A percentile compares a stretch with the other conserved stretches of the same genome.
phyloP scores from a whole-genome alignment of 2,113 vertebrate genomes.

The Pachycephala philippinensis region DNA sequence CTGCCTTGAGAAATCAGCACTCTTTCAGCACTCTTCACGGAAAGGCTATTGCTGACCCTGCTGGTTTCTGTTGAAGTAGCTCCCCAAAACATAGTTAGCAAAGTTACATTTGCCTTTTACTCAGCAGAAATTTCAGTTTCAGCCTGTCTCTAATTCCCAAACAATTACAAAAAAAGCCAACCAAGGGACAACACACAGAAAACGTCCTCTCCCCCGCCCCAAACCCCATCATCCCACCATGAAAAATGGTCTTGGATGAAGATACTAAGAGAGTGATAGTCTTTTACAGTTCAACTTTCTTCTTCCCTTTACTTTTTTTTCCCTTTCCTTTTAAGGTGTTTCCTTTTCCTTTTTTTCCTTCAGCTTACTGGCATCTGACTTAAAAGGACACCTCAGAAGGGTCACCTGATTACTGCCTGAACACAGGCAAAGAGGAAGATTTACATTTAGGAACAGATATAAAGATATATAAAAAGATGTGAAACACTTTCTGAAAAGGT shows the following conservation, averaged over 20 bases:
- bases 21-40: neutral
- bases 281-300: neutral
- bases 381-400: neutral
- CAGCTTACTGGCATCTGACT: neutral
- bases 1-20: neutral
- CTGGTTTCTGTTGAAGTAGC: neutral
- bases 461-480: neutral
- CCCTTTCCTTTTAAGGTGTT: neutral
- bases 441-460: neutral
- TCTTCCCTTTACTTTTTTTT: neutral
- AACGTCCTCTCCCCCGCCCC: fast-evolving
- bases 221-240: neutral
- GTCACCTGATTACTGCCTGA: neutral
- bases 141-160: conserved; percentile 14
- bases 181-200: neutral
- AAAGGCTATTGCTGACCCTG: neutral
- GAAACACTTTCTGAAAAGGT: neutral
- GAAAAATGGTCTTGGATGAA: neutral
- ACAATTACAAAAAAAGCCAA: neutral
- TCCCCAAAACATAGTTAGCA: neutral
- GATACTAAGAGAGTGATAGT: neutral
- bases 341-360: neutral
- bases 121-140: conserved; percentile 33
- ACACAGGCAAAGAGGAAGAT: neutral
- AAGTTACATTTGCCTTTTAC: conserved; percentile 7